phyloP scores from a whole-genome alignment of 2,888 invertebrate genomes.

The Pseudoips prasinana region DNA sequence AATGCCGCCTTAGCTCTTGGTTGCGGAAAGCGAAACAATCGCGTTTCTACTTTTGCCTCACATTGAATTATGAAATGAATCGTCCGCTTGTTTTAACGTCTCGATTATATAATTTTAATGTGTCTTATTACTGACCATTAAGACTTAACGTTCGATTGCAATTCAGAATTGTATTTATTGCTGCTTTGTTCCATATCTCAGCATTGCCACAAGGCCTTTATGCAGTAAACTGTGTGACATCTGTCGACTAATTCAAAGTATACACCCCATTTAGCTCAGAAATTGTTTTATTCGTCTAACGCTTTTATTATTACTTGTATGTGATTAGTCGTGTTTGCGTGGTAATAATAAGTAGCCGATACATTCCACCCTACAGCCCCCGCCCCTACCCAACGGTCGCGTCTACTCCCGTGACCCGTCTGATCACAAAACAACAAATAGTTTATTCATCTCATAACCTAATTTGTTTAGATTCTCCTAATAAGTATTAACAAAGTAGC shows the following conservation, averaged over 20 bases:
- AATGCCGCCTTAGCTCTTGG: slow-evolving; percentile 37
- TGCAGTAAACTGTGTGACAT: too few species aligned
- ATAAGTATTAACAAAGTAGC: not conserved
- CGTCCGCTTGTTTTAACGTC: slow-evolving; percentile 60
- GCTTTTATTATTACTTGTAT: slow-evolving; percentile 47
- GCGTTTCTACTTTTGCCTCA: slow-evolving; percentile 62
- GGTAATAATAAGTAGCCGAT: slow-evolving; percentile 68
- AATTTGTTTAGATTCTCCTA: slow-evolving; percentile 38
- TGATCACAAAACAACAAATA: slow-evolving; percentile 42
- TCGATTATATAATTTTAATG: too few species aligned
- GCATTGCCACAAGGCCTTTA: too few species aligned
- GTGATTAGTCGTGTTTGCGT: slow-evolving; percentile 54
- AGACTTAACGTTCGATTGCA: too few species aligned
- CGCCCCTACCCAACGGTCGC: slow-evolving; percentile 46
- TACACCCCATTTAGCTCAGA: slow-evolving; percentile 42
- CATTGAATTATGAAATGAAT: slow-evolving; percentile 68
- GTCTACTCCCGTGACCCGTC: slow-evolving; percentile 42
- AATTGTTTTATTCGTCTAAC: slow-evolving; percentile 36
- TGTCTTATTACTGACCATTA: too few species aligned
- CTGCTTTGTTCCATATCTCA: too few species aligned
- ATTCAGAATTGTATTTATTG: too few species aligned
- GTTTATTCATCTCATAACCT: slow-evolving; percentile 16
- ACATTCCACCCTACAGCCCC: slow-evolving; percentile 48
- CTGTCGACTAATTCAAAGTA: too few species aligned
- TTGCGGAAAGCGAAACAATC: slow-evolving; percentile 54